phyloP scores from a whole-genome alignment of 2,888 invertebrate genomes.

The Caprella mutica region DNA sequence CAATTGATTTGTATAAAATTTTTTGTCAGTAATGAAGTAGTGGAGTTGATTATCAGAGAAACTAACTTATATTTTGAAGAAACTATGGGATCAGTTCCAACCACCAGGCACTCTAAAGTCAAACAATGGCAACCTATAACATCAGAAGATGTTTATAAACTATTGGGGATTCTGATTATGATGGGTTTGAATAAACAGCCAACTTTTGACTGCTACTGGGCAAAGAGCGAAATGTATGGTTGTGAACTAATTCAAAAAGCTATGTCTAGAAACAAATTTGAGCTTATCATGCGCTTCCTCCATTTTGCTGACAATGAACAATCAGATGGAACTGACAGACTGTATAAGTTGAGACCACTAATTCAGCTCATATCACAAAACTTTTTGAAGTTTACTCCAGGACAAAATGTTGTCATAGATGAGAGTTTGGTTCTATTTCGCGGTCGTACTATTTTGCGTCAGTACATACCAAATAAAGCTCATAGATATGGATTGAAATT shows the following conservation, averaged over 20 bases:
- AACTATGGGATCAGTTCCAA: not conserved
- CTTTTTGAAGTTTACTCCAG: not conserved
- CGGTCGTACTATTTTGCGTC: not conserved
- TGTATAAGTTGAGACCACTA: not conserved
- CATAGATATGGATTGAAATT: conserved; percentile 1
- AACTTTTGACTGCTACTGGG: not conserved
- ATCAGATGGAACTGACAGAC: not conserved
- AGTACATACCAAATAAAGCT: not conserved
- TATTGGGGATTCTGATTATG: not conserved
- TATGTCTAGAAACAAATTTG: not conserved
- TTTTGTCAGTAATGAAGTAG: not conserved
- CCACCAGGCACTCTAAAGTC: not conserved
- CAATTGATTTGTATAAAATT: too few relatives aligned
- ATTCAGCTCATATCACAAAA: conserved; percentile 2
- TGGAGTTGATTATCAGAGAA: not conserved
- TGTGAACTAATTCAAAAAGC: not conserved
- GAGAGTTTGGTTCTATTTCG: conserved; percentile 2
- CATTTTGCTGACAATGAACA: not conserved
- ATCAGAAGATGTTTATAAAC: not conserved
- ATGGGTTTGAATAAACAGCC: not conserved
- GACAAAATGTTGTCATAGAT: not conserved
- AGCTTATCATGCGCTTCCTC: not conserved
- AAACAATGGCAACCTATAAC: not conserved
- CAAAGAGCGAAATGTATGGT: conserved; percentile 2
- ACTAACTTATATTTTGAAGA: not conserved